Percentiles rank a stretch among this genome's conserved stretches.
phyloP scores from a whole-genome alignment of 2,888 invertebrate species.

The Apamea sordens region DNA sequence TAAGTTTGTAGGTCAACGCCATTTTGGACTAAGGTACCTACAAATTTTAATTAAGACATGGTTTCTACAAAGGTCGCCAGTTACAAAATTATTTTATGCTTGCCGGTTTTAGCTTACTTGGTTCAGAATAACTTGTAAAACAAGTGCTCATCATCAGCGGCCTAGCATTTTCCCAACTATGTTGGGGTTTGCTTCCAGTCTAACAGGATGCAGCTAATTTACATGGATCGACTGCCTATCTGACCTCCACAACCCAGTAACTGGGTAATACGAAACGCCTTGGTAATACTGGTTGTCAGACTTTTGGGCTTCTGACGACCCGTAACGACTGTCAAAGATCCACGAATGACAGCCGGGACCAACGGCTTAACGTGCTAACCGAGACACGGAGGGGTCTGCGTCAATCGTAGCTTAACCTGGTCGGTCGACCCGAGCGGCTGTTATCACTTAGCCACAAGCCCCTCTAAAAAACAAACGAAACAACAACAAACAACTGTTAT shows the following conservation, averaged over 20 bases:
- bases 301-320: background rate
- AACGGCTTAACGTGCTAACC: background rate
- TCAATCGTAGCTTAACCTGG: background rate
- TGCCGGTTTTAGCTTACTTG: slow-evolving; percentile 9
- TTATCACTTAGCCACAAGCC: no score
- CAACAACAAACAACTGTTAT: background rate
- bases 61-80: slow-evolving; percentile 10
- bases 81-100: slow-evolving; percentile 14
- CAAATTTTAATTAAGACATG: slow-evolving; percentile 49
- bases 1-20: slow-evolving; percentile 43
- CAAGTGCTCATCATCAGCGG: background rate
- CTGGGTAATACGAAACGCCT: background rate
- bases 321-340: background rate
- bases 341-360: background rate
- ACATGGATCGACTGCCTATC: background rate
- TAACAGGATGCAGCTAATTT: background rate
- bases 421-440: background rate
- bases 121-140: slow-evolving; percentile 12
- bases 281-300: background rate
- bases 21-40: slow-evolving; percentile 37
- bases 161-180: no score
- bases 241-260: background rate
- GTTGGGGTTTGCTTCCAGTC: background rate
- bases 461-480: no score
- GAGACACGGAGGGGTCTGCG: no score